Evolutionary conservation across 2,113 vertebrate species (phyloP).

Genomic region (Scortum barcoo): DNA sequence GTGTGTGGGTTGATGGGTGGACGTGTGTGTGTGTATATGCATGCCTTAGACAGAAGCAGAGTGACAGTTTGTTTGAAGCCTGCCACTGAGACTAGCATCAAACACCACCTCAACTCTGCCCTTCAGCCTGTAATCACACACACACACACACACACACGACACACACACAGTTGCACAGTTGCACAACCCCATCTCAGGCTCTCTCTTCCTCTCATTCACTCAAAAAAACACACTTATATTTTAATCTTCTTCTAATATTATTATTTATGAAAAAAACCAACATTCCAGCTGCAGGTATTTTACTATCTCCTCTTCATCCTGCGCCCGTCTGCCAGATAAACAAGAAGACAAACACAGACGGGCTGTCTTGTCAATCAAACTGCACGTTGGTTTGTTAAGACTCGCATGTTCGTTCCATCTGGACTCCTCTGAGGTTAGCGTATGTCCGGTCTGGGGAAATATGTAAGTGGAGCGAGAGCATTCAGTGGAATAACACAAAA

Average conservation of each 20-base stretch:
- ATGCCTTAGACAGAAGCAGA: conserved; percentile 36
- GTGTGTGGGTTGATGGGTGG: too few species aligned
- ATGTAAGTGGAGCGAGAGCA: background rate
- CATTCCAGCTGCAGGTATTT: conserved; percentile 26
- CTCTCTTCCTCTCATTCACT: conserved; percentile 21
- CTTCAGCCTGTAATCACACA: conserved; percentile 48
- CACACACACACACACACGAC: conserved; percentile 18
- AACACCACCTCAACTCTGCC: conserved; percentile 54
- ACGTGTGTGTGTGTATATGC: conserved; percentile 18
- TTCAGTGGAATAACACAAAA: conserved; percentile 3
- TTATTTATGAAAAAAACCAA: background rate
- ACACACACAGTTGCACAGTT: conserved; percentile 14
- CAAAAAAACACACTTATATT: conserved; percentile 10
- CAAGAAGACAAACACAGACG: background rate
- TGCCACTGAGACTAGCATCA: conserved; percentile 63
- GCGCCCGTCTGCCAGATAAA: conserved; percentile 11
- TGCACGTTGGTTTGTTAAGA: background rate
- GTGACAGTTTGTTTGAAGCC: conserved; percentile 65
- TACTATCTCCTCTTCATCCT: background rate
- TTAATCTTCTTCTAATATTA: conserved; percentile 18
- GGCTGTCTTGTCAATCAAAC: conserved; percentile 25
- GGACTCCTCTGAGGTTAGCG: background rate
- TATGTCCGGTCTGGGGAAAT: background rate
- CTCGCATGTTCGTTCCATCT: conserved; percentile 4
- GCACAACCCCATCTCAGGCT: conserved; percentile 26